phyloP scores from a whole-genome alignment of 2,797 vertebrate species.

The Tadarida brasiliensis region DNA sequence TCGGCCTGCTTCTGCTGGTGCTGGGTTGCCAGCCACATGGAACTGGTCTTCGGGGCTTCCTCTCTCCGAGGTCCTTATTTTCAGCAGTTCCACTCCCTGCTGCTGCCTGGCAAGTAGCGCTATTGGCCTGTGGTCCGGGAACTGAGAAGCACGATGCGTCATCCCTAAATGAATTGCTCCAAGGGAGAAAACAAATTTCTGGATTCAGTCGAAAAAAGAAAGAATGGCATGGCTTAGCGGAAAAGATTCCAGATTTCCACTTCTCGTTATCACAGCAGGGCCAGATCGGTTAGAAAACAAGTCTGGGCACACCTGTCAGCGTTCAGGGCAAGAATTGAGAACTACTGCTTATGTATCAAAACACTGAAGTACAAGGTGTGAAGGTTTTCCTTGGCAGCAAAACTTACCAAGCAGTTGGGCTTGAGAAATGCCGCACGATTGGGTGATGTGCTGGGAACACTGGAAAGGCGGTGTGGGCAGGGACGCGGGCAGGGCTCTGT shows the following conservation, averaged over 20 bases:
- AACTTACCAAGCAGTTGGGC: background rate
- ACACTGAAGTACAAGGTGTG: background rate
- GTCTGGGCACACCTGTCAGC: background rate
- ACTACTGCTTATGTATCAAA: background rate
- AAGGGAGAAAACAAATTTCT: background rate
- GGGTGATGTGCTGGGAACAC: accelerated
- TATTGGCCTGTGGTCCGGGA: background rate
- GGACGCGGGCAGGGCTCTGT: background rate
- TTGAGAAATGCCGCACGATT: background rate
- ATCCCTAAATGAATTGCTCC: background rate
- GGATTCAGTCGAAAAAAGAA: background rate
- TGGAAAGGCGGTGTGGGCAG: background rate
- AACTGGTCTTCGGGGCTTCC: background rate
- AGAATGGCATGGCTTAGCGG: background rate
- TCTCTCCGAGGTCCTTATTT: background rate
- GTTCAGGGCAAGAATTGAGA: background rate
- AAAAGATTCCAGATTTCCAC: background rate
- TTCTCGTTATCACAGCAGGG: background rate
- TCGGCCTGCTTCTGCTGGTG: background rate
- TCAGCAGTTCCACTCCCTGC: too few species aligned
- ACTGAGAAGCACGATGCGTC: background rate
- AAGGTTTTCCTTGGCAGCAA: background rate
- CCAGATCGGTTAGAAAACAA: background rate
- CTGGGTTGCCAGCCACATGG: background rate
- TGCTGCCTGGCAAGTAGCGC: background rate